Evolutionary conservation across 2,113 vertebrate species (phyloP), one percentile per base, ranked within the genome.

Genomic region (Eonycteris spelaea): DNA sequence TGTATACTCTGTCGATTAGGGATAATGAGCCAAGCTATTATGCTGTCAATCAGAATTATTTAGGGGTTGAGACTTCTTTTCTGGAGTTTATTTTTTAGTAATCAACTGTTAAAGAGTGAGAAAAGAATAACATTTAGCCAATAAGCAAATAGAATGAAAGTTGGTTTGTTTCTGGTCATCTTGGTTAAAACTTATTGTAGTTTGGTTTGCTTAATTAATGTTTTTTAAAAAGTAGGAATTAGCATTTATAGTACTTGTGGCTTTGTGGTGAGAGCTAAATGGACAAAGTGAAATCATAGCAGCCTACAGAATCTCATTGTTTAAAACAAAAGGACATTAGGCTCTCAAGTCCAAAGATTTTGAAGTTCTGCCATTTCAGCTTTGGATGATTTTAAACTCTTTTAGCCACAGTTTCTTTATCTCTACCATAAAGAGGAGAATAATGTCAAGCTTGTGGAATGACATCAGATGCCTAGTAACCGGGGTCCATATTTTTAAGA

Each of bases 1-100:
- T 96, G 93, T 96, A 94, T 95, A 96, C 86, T 95, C 93, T 93
- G 83, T 78, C 45, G 26, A 97, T 97, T 97, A 96, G 51, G 38
- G 91, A 78, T 97, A 96, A 96, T 73, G 89, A 97, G 91, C 91
- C 84, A 84, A 83, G 78, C 40, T 71, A 95, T 96, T 95, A 96
- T 74, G 75, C 88, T 91, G 89, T 95, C 94, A 97, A 1, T 97
- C 95, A 94, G 63, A 94, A 86, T 83, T 86, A 86, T 90, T 96
- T 88, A 33, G 75, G 73, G 74, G 79, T 82, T 86, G 68, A 78
- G 90, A 90, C 40, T 95, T 90, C 79, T 80, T 95, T 94, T 48
- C 40, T n/a, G 65, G 93, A 78, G 88, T 96, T 95, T 87, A 73
- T 59, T 82, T 96, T 78, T 96, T 61, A 74, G 68, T 74, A 85